Base-by-base conservation (phyloP, 2,888 invertebrate species). In the Zaprionus obscuricornis region DNA sequence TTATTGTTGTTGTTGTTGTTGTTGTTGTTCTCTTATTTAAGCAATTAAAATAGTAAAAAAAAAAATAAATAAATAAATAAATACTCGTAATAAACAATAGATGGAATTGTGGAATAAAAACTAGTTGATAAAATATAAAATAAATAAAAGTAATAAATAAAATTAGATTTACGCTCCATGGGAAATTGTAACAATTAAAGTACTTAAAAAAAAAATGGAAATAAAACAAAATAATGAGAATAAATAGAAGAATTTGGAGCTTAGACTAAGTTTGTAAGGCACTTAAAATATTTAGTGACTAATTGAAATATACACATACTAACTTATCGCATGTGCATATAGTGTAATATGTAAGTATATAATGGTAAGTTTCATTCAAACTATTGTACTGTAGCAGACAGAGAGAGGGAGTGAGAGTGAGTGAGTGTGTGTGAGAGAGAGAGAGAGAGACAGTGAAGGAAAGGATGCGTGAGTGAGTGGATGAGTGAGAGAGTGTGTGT, bases 211-310 rank as follows among this genome's bases (percentile, higher is more conserved):
- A 43, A 46, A 26, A 33, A 24, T 39, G 45, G 50, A 52, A 62
- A 54, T 52, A 27, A 11, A 33, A 60, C 50, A 22, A 31, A 29
- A 13, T 13, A 34, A 13, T 20, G 2, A 7, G 20, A 18, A 7
- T 6, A 10, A 13, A 17, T 7, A 36, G 14, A 42, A 42, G n/a
- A n/a, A n/a, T n/a, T n/a, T 16, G 57, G 50, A 66, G 51, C 77
- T 86, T 82, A 87, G 72, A 77, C 85, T 85, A 85, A 75, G 66
- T 65, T 67, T 74, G n/a, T 57, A 75, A 74, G 68, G 77, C 69
- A 72, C 88, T 88, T 88, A 88, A 87, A 81, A 84, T 88, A 88
- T 86, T 88, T 88, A 88, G 87, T 88, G 88, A 88, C 88, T 88
- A 88, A 82, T 85, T 86, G 86, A 86, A 87, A 70, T 74, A 70